Evolutionary conservation across 2,888 invertebrate species (phyloP).

Genomic region (Tanypteryx hageni): DNA sequence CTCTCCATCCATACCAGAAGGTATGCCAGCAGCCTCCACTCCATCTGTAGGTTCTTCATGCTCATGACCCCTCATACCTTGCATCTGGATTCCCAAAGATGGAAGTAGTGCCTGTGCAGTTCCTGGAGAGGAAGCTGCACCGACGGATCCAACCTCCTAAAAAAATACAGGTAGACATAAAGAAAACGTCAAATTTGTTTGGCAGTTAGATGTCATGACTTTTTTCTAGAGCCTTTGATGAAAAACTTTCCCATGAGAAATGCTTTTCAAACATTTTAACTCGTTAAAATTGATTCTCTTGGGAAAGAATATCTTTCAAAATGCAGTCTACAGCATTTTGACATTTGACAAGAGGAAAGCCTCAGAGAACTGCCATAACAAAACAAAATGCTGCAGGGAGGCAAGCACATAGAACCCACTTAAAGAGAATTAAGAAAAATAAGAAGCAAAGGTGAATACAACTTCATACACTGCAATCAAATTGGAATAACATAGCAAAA

Average conservation of each 20-base stretch:
- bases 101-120: conserved; percentile 10
- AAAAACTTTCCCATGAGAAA: background rate
- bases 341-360: background rate
- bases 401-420: background rate
- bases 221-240: background rate
- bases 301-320: background rate
- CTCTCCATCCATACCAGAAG: conserved; percentile 42
- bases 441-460: background rate
- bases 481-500: background rate
- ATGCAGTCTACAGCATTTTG: background rate
- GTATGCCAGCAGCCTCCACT: background rate
- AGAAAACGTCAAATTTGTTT: background rate
- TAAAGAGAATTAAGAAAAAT: background rate
- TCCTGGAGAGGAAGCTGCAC: background rate
- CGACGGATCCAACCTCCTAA: conserved; percentile 38
- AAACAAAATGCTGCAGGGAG: background rate
- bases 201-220: background rate
- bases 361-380: background rate
- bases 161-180: background rate
- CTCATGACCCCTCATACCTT: conserved; percentile 11
- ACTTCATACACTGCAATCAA: background rate
- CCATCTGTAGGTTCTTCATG: conserved; percentile 36
- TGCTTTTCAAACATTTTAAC: background rate
- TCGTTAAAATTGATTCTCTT: background rate
- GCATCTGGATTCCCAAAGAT: background rate